Conservation (phyloP, 2,797 vertebrate genomes). For the Aratinga solstitialis region DNA sequence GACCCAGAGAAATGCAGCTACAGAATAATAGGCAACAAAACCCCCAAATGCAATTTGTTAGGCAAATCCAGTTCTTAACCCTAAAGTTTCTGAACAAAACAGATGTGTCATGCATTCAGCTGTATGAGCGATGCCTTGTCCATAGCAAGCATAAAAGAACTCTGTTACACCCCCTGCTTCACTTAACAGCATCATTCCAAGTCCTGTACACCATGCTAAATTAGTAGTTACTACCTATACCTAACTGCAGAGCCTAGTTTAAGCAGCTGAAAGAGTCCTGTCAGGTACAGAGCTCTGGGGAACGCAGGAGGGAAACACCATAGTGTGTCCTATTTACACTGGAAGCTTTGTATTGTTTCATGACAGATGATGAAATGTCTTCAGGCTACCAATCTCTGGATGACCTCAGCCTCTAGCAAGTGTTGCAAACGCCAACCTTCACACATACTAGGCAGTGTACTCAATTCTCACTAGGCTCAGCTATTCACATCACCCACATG, state of each 20-base stretch:
- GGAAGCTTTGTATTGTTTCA: neutral
- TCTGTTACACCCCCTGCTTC: too few relatives aligned
- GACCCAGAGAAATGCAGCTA: neutral
- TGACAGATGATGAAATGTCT: neutral
- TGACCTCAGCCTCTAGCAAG: neutral
- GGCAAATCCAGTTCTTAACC: neutral
- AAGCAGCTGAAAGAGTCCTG: neutral
- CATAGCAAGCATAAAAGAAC: rapidly evolving
- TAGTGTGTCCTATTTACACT: rapidly evolving
- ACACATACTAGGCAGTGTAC: neutral
- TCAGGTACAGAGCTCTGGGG: neutral
- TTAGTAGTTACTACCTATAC: too few relatives aligned
- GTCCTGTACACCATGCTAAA: neutral
- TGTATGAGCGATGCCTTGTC: neutral
- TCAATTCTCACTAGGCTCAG: neutral
- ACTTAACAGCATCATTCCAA: neutral
- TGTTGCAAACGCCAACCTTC: neutral
- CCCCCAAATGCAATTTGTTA: neutral
- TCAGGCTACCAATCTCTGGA: neutral
- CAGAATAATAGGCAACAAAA: neutral
- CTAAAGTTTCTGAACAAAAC: neutral
- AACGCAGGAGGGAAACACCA: neutral
- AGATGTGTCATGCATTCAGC: too few relatives aligned
- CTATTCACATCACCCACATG: neutral
- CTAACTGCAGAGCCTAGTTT: neutral